phyloP scores from a whole-genome alignment of 1,140 invertebrate genomes.

The Potamilus streckersoni region DNA sequence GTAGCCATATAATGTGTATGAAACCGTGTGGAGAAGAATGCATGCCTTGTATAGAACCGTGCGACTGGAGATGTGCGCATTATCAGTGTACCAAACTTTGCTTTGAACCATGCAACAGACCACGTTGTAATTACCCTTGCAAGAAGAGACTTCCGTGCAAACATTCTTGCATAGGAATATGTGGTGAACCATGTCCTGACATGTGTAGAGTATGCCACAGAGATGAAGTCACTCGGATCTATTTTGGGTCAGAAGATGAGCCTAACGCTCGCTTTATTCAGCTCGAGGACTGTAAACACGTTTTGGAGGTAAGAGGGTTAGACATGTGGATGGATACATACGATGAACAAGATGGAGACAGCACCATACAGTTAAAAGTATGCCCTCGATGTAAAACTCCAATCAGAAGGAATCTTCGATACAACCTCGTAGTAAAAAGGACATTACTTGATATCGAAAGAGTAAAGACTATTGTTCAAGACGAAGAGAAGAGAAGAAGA shows the following conservation, averaged over 20 bases:
- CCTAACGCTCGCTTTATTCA: constrained; percentile 41
- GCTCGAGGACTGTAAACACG: constrained; percentile 47
- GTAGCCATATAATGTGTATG: constrained; percentile 71
- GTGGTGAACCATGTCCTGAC: constrained; percentile 74
- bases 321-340: constrained; percentile 67
- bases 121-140: constrained; percentile 45
- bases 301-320: constrained; percentile 32
- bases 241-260: constrained; percentile 68
- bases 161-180: constrained; percentile 74
- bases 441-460: constrained; percentile 71
- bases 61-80: constrained; percentile 70
- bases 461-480: constrained; percentile 70
- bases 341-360: constrained; percentile 58
- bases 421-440: constrained; percentile 73
- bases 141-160: constrained; percentile 68
- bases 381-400: constrained; percentile 76
- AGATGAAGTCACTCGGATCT: constrained; percentile 71
- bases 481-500: constrained; percentile 14
- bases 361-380: constrained; percentile 69
- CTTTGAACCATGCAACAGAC: constrained; percentile 70
- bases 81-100: constrained; percentile 73
- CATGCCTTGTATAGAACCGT: constrained; percentile 71
- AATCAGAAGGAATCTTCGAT: constrained; percentile 74
- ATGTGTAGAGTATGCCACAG: constrained; percentile 39
- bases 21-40: constrained; percentile 75